Base-by-base conservation (phyloP, 2,797 vertebrate genomes). In the Cuculus canorus region DNA sequence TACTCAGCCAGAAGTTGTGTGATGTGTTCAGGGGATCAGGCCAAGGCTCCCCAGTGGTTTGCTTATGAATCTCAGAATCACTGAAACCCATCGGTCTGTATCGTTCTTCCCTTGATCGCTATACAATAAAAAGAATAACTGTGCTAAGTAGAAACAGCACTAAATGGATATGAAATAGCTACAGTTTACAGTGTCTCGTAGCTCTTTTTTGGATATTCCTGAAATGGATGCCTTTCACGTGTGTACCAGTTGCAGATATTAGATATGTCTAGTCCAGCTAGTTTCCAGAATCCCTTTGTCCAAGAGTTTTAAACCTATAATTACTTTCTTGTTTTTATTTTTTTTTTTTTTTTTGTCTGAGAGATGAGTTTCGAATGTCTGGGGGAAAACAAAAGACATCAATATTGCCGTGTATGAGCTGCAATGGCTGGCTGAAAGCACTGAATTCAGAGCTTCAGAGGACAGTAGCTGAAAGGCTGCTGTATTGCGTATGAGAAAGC, bases 1-100 rank as follows among this genome's bases (percentile, higher is more conserved):
- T 76, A 17, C 33, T 61, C 0, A 0, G 28, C 19, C 85, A 21
- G 54, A 76, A 82, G 32, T 54, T 13, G 14, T 3, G 2, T 19
- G 21, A 1, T 28, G 37, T 65, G 33, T 47, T 82, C 59, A 30
- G 76, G 18, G 65, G 63, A n/a, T 93, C 77, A 78, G 61, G 21
- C 33, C 21, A 25, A 30, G 47, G 41, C 61, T 53, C 41, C 28
- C 13, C 1, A 1, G 14, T 23, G 33, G 8, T 59, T 82, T 90
- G 80, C 65, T 71, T 79, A 17, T 28, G 41, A 64, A 37, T 63
- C 56, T 63, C 0, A 0, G 61, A 75, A 53, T 72, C 1, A 2
- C 61, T 83, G 57, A 27, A 82, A 45, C 45, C 41, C 68, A 35
- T 77, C 23, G 27, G 18, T 59, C 33, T 52, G 3, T 65, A 7